Evolutionary conservation across 2,888 invertebrate genomes (phyloP), one percentile per base, ranked within the genome.

Genomic region (Keiferia lycopersicella): DNA sequence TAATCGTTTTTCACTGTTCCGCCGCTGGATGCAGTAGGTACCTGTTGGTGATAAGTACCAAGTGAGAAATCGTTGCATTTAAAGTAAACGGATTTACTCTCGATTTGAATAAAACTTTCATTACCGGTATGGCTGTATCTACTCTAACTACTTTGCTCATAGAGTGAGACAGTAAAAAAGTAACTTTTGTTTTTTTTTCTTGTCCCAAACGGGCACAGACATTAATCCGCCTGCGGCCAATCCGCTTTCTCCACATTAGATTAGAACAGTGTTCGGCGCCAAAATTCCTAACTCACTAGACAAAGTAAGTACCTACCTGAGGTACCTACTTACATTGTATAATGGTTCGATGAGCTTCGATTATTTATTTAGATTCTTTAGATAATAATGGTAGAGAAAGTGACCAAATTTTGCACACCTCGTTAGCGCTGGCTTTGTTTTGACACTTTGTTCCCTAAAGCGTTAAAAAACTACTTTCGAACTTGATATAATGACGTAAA

Each of bases 271-370:
- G 67, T 77, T 81, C 82, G 89, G 88, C 88, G 88, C 88, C 87
- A 86, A 88, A 88, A 88, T 84, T 86, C 86, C 79, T 81, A 79
- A 78, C 78, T 76, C 79, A 72, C 77, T 70, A 83, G 34, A 34
- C 34, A 34, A 34, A 34, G 34, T 78, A n/a, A n/a, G n/a, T n/a
- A n/a, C n/a, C n/a, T n/a, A n/a, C n/a, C n/a, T n/a, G n/a, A n/a
- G n/a, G n/a, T 79, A 74, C 74, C 79, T 75, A 74, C 41, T 39
- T 63, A 50, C 58, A 22, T 26, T 41, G 38, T 60, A 57, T 61
- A 41, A 66, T 64, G 51, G 12, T n/a, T 53, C 22, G 51, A 26
- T 53, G 51, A 53, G 22, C 58, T 34, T 38, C 58, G 58, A 39
- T 12, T 41, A 45, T 45, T 60, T 60, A 48, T 45, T 60, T 60